These are phyloP conservation scores for Pelecanoides urinatrix DNA, from an alignment of 2,113 vertebrate species.

Conservation along the genomic window DNA sequence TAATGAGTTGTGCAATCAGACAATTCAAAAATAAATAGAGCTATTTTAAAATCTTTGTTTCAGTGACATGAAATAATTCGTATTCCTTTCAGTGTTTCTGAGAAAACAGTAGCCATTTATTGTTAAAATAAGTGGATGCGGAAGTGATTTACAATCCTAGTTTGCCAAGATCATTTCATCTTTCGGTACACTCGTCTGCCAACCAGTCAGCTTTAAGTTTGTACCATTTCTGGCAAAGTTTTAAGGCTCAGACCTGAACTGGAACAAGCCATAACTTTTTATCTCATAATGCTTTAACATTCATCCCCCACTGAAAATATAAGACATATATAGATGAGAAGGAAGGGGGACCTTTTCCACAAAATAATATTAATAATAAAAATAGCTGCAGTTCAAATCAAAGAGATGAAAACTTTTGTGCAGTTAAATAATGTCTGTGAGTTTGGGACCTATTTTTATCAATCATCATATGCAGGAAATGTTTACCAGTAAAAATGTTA, in stretches of 20 bases:
- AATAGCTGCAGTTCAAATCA: not conserved
- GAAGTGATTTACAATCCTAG: not conserved
- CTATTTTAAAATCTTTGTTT: not conserved
- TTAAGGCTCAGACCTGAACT: not conserved
- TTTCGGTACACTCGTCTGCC: not conserved
- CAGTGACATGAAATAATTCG: not conserved
- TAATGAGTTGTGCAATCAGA: not conserved
- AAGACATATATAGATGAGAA: not conserved
- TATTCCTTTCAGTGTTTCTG: not conserved
- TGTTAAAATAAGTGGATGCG: not conserved
- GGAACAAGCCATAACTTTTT: not conserved
- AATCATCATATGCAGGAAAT: not conserved
- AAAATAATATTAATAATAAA: not conserved
- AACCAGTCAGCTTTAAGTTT: not conserved
- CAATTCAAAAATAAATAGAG: not conserved
- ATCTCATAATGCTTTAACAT: not conserved
- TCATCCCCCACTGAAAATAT: not conserved
- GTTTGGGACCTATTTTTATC: not conserved
- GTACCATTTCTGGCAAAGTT: not conserved
- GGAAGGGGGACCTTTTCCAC: rapidly evolving
- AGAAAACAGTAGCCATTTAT: not conserved
- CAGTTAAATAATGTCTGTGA: not conserved
- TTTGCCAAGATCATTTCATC: not conserved
- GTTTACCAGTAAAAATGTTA: not conserved
- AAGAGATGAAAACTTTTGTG: not conserved